Base-by-base conservation (phyloP, 2,113 vertebrate species). In the Dolichallabes microphthalmus region DNA sequence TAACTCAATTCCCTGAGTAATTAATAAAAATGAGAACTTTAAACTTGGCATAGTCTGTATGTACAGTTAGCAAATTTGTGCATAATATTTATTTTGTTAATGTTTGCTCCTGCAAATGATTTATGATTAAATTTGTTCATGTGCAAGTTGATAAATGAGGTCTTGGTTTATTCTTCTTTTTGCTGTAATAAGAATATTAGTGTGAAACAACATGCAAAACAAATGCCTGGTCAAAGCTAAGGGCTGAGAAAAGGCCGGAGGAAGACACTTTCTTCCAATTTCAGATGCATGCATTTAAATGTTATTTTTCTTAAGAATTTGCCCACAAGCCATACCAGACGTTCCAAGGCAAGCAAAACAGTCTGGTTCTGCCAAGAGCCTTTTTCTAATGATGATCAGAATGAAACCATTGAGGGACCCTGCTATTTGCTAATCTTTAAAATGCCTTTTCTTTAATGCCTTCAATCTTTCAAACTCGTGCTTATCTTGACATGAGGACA, bases 271-370 rank as follows among this genome's bases (percentile, higher is more conserved):
- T 11, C 45, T 83, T 80, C 74, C 53, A n/a, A 30, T 73, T 78
- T 80, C 71, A 86, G n/a, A 82, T 73, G 27, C 22, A 58, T 64
- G 74, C 75, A 74, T 79, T 85, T 88, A 86, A 88, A 83, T 57
- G 39, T 35, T 71, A 10, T 39, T 73, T 73, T 61, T 66, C 45
- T 14, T 32, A 80, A 57, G 25, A 74, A 83, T 76, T 52, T n/a
- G 57, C 71, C 60, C 32, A 3, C 35, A 20, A 85, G 83, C 61
- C 45, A 73, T 64, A 50, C n/a, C 58, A 73, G 45, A 71, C 45
- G 2, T 63, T 82, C 32, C 58, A 52, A 74, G 52, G 55, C 53
- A 57, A 78, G 77, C 35, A 63, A 80, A 83, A 66, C 57, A 80
- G 60, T 50, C n/a, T 53, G 17, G 39, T 50, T 85, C 63, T 78